These are phyloP conservation scores for Naso thynnoides DNA, from an alignment of 2,797 vertebrate genomes.

Conservation along the genomic window DNA sequence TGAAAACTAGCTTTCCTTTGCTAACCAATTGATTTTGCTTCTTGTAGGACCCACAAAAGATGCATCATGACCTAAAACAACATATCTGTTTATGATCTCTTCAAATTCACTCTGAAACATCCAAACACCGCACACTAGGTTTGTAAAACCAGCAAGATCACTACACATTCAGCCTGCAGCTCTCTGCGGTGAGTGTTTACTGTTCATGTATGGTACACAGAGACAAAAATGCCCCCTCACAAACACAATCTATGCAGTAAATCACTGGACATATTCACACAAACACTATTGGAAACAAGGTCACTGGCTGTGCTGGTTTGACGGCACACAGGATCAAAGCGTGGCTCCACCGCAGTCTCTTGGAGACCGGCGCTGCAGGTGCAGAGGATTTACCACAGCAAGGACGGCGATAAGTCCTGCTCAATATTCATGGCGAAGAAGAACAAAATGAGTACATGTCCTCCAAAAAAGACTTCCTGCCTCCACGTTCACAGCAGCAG, in stretches of 20 bases:
- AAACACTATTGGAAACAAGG: constrained; percentile 24
- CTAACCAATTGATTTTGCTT: no score
- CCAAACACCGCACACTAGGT: not conserved
- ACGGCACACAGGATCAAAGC: constrained; percentile 63
- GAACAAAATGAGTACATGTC: constrained; percentile 55
- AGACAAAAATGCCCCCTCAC: constrained; percentile 4
- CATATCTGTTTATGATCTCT: constrained; percentile 4
- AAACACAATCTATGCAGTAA: constrained; percentile 20
- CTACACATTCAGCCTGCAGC: constrained; percentile 1
- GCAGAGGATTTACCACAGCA: constrained; percentile 62
- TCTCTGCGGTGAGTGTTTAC: constrained; percentile 10
- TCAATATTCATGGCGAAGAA: constrained; percentile 63
- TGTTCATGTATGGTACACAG: constrained; percentile 29
- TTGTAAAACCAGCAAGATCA: not conserved
- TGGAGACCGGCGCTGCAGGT: constrained; percentile 61
- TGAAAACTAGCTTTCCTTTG: no score
- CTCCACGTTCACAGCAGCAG: constrained; percentile 42
- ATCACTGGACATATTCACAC: constrained; percentile 42
- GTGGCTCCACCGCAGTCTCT: constrained; percentile 32
- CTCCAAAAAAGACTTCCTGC: constrained; percentile 54
- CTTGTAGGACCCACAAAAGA: no score
- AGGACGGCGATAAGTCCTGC: constrained; percentile 59
- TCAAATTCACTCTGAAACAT: not conserved
- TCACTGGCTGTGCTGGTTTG: constrained; percentile 29
- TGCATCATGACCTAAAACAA: not conserved